Conservation (phyloP, 2,113 vertebrate species). For the Gobius niger region DNA sequence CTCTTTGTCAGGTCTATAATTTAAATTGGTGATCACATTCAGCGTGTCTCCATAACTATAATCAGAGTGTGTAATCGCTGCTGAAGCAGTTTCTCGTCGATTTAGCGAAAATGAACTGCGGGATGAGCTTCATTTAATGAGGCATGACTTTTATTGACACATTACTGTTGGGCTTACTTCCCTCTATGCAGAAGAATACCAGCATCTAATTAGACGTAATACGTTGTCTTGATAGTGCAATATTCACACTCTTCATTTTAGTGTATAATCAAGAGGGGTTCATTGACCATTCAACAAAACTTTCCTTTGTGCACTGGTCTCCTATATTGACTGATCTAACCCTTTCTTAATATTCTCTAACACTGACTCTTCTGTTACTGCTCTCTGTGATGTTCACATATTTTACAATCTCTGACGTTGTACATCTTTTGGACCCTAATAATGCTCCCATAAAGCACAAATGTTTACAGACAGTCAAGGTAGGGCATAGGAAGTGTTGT, state of each 20-base stretch:
- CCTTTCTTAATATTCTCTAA: background rate
- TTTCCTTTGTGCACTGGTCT: background rate
- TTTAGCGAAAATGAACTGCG: conserved; percentile 42
- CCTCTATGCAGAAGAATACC: conserved; percentile 7
- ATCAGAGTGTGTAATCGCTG: conserved; percentile 22
- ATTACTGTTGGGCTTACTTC: conserved; percentile 5
- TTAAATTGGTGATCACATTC: conserved; percentile 7
- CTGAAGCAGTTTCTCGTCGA: conserved; percentile 30
- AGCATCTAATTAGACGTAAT: conserved; percentile 5
- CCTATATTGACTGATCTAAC: background rate
- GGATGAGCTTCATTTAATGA: conserved; percentile 37
- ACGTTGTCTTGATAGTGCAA: background rate
- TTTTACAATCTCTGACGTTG: too few species aligned
- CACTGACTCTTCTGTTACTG: background rate
- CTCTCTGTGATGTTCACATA: too few species aligned
- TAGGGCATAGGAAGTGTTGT: too few species aligned
- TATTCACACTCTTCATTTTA: background rate
- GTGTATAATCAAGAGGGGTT: background rate
- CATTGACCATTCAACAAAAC: background rate
- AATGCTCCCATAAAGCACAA: too few species aligned
- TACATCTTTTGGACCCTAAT: too few species aligned
- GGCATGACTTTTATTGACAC: conserved; percentile 38
- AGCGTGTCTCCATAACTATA: background rate
- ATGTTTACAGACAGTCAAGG: too few species aligned
- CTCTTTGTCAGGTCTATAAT: background rate